Base-by-base conservation (phyloP, 2,113 vertebrate species). In the Pelobates fuscus region DNA sequence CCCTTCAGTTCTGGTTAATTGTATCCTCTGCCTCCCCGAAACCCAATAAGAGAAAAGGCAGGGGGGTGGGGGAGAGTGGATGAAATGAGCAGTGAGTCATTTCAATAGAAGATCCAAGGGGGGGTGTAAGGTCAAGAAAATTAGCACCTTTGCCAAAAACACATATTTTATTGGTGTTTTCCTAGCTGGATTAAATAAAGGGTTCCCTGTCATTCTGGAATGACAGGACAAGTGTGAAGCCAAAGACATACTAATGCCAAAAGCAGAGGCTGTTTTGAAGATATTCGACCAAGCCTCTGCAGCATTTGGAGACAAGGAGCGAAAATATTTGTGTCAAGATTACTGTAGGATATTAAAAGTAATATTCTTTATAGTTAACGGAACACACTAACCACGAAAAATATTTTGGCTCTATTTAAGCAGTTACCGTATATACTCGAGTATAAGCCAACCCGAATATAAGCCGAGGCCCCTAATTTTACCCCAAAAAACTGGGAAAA, bases 1-100 rank as follows among this genome's bases (percentile, higher is more conserved):
- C 67, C 78, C 80, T 68, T 81, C 69, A 12, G 79, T 82, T 82
- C 66, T 78, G 79, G 64, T 79, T 85, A 79, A 84, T 84, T 80
- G 66, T 87, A 68, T 81, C 87, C 85, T 79, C 70, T 77, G 80
- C 64, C 59, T 18, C 60, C 49, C 66, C 68, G 23, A 67, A 77
- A 68, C 65, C 55, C 73, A 77, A 77, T 67, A 77, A 77, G 55
- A 68, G 59, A 65, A 61, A 24, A 61, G 52, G 15, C 26, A 61
- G 55, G 41, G 65, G 14, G 44, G 44, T 49, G 44, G 44, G 44
- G 44, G 12, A 17, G 17, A 64, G 73, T 68, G 57, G 65, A 61
- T 25, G 26, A 75, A 20, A 77, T 17, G 23, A 77, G 49, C 27
- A 61, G 41, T 24, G 43, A 77, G 43, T 60, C 32, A 24, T 30